Evolutionary conservation across 2,797 vertebrate species (phyloP).

Genomic region (Halcyon leucocephala): DNA sequence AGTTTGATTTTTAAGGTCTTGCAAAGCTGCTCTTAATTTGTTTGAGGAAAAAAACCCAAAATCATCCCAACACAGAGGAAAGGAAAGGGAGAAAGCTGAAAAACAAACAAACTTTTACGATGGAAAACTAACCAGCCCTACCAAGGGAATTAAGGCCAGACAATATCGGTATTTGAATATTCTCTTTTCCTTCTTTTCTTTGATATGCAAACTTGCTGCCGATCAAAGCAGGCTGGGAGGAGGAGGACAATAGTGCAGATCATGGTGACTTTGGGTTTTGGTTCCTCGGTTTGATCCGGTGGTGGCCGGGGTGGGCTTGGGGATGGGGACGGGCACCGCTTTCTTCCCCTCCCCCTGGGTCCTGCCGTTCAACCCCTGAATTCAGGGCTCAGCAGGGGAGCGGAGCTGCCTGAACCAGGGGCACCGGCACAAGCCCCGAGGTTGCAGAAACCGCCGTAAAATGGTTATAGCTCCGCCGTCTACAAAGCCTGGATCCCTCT

Average conservation of each 20-base stretch:
- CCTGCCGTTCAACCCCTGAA: background rate
- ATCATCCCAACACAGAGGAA: background rate
- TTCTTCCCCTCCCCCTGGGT: background rate
- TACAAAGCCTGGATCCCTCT: constrained; percentile 6
- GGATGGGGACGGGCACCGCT: background rate
- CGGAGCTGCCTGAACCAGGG: background rate
- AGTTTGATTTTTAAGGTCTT: background rate
- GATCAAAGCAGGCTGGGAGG: background rate
- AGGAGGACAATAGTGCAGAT: background rate
- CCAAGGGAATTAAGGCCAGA: background rate
- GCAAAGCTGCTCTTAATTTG: background rate
- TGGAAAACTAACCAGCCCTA: background rate
- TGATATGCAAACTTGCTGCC: constrained; percentile 8
- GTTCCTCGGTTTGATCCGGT: background rate
- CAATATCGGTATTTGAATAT: background rate
- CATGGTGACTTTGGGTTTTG: background rate
- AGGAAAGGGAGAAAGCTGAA: background rate
- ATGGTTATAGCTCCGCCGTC: background rate
- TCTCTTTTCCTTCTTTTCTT: constrained; percentile 5
- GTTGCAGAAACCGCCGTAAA: background rate
- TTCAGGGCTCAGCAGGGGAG: background rate
- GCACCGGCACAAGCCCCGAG: background rate
- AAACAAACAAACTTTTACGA: background rate
- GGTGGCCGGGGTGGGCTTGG: background rate
- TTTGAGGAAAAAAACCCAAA: background rate